A percentile compares a stretch with the other conserved stretches of the same genome.
Conservation (phyloP, 2,113 vertebrate species). For the Syrmaticus mikado region DNA sequence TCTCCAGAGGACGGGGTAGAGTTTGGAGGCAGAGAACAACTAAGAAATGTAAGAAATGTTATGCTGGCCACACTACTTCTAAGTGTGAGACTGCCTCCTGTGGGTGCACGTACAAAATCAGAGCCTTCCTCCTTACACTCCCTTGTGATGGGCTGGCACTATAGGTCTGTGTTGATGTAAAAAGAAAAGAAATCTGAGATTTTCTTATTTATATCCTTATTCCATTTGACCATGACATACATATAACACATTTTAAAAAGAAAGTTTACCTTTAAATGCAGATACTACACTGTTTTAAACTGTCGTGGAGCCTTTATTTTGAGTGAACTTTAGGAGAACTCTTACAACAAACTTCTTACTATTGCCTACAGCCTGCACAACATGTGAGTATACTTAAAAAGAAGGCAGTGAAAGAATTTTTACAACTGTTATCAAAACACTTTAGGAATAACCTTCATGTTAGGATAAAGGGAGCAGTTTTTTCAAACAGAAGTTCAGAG, state of each 20-base stretch:
- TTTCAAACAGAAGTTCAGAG: background rate
- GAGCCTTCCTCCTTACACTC: background rate
- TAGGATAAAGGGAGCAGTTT: background rate
- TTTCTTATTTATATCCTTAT: background rate
- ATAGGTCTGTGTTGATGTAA: background rate
- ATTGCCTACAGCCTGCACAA: background rate
- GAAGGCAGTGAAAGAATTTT: background rate
- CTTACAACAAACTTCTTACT: background rate
- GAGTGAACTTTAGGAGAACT: background rate
- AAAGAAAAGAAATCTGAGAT: background rate
- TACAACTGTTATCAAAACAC: background rate
- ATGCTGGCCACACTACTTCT: fast-evolving
- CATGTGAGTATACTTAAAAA: background rate
- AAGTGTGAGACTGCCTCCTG: background rate
- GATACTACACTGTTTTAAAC: background rate
- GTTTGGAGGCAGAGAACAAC: background rate
- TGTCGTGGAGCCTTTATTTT: background rate
- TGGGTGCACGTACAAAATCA: background rate
- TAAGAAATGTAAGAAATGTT: background rate
- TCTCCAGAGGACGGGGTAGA: background rate
- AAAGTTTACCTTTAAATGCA: background rate
- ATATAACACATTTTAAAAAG: background rate
- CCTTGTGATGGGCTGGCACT: fast-evolving
- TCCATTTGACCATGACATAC: background rate
- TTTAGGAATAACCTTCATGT: background rate